Conservation (phyloP, 2,888 invertebrate genomes). For the Coelogynopora nodosa region DNA sequence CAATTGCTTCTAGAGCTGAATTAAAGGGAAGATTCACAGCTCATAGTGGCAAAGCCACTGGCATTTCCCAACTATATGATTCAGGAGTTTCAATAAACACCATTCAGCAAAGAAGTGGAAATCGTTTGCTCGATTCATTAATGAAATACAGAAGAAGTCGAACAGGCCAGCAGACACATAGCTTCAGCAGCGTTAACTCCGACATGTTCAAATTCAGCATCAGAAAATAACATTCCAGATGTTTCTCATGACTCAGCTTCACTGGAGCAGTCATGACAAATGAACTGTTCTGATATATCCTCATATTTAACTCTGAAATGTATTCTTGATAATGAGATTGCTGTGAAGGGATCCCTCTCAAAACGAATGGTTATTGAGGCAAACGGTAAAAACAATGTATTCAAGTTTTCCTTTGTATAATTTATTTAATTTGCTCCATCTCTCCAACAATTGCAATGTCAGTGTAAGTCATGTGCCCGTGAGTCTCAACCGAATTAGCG, state of each 20-base stretch:
- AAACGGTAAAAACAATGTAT: not conserved
- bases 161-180: not conserved
- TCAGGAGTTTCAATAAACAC: not conserved
- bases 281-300: not conserved
- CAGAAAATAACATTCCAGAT: not conserved
- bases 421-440: too few species aligned
- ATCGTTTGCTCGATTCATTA: not conserved
- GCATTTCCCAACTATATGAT: not conserved
- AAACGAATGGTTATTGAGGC: slow-evolving; percentile 19
- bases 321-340: not conserved
- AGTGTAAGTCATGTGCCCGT: too few species aligned
- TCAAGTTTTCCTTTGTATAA: slow-evolving; percentile 2
- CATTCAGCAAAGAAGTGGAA: not conserved
- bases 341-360: not conserved
- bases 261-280: not conserved
- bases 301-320: not conserved
- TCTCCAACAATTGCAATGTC: too few species aligned
- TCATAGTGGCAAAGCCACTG: not conserved
- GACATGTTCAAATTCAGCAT: not conserved
- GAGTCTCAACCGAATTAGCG: too few species aligned
- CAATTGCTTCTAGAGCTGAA: not conserved
- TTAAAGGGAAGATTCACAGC: not conserved
- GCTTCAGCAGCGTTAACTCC: not conserved
- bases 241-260: not conserved
- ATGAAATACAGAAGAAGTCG: not conserved